Conservation (phyloP, 1,140 invertebrate genomes). For the Tyrophagus putrescentiae region DNA sequence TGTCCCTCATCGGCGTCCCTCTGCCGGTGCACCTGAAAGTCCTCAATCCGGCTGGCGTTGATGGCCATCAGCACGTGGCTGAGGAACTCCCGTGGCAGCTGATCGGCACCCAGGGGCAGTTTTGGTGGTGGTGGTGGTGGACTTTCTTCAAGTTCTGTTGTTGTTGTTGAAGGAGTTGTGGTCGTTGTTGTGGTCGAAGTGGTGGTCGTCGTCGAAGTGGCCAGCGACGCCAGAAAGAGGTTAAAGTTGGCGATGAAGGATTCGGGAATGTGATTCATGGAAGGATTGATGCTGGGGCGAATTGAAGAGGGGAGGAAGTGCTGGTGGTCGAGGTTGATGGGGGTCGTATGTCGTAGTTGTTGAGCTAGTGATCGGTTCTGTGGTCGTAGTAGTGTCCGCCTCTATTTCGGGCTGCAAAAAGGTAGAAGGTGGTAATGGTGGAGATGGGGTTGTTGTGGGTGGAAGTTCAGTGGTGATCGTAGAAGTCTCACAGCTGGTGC, state of each 20-base stretch:
- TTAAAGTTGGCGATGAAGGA: conserved; percentile 4
- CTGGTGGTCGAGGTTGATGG: no score
- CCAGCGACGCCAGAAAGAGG: background rate
- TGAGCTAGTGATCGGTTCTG: background rate
- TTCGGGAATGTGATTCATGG: background rate
- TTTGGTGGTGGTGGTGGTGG: no score
- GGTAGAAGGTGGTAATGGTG: background rate
- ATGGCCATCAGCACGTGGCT: background rate
- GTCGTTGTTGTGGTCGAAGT: conserved; percentile 5
- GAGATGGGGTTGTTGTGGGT: background rate
- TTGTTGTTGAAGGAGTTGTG: background rate
- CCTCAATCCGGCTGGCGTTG: conserved; percentile 8
- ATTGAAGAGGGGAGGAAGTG: no score
- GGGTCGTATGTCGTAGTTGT: conserved; percentile 14
- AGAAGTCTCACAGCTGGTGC: no score
- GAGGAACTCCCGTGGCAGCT: conserved; percentile 3
- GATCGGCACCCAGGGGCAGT: no score
- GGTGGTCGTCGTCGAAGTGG: background rate
- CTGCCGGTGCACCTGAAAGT: background rate
- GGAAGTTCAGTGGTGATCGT: background rate
- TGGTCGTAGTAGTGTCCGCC: background rate
- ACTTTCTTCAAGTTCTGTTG: background rate
- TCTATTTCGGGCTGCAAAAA: no score
- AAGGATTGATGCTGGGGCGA: no score
- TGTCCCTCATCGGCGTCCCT: background rate